Conservation (phyloP, 2,797 vertebrate genomes). For the Rhyacichthys aspro region DNA sequence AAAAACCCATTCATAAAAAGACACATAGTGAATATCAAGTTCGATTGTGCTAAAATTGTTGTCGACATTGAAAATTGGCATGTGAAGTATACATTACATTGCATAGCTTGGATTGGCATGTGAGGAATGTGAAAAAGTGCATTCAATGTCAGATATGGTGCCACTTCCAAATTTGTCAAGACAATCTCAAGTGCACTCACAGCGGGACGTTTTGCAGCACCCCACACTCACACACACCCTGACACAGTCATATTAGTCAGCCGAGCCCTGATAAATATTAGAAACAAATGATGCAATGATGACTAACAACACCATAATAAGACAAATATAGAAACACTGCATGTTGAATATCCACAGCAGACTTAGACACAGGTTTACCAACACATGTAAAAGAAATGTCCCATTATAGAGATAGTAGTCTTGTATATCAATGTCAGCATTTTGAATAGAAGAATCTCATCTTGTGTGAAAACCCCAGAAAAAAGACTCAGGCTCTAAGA, state of each 20-base stretch:
- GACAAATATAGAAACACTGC: constrained; percentile 62
- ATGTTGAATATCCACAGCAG: constrained; percentile 55
- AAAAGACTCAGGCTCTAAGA: too few species aligned
- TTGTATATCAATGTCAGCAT: constrained; percentile 18
- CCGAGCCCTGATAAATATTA: constrained; percentile 58
- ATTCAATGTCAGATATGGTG: constrained; percentile 59
- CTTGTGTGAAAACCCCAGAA: too few species aligned
- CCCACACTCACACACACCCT: constrained; percentile 25
- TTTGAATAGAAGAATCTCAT: too few species aligned
- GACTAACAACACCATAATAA: constrained; percentile 67
- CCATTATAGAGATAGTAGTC: constrained; percentile 38
- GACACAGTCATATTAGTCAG: constrained; percentile 26
- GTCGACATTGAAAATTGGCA: constrained; percentile 55
- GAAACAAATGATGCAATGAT: constrained; percentile 67
- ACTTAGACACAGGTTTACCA: constrained; percentile 58
- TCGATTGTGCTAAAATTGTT: constrained; percentile 67
- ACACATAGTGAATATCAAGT: constrained; percentile 70
- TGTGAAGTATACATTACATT: constrained; percentile 75
- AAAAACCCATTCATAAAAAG: constrained; percentile 78
- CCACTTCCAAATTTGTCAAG: constrained; percentile 54
- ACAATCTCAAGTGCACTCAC: constrained; percentile 1
- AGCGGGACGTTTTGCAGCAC: constrained; percentile 20
- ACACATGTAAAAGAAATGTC: constrained; percentile 51
- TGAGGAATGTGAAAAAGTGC: constrained; percentile 71
- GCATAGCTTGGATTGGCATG: constrained; percentile 74